phyloP scores from a whole-genome alignment of 2,113 vertebrate species.

The Hepsetus odoe region DNA sequence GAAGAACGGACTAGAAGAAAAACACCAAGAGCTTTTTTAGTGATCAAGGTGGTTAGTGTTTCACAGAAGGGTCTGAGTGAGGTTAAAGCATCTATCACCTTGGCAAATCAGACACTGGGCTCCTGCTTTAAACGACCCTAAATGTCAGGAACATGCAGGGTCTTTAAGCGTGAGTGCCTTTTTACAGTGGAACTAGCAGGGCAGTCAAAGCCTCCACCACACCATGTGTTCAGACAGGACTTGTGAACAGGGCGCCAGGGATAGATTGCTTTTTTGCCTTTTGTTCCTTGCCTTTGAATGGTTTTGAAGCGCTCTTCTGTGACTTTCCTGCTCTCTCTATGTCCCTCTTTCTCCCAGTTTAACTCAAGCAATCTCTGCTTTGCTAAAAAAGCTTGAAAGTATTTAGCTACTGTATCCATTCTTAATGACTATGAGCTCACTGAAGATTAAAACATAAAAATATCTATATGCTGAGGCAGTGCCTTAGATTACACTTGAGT shows the following conservation, averaged over 20 bases:
- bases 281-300: background rate
- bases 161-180: conserved; percentile 28
- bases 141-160: conserved; percentile 28
- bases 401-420: background rate
- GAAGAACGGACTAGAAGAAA: background rate
- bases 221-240: conserved; percentile 36
- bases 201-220: conserved; percentile 19
- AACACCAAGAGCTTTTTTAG: background rate
- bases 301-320: conserved; percentile 8
- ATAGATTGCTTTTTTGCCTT: background rate
- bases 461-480: no score
- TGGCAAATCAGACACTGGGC: conserved; percentile 15
- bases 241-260: conserved; percentile 31
- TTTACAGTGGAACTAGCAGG: conserved; percentile 25
- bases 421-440: conserved; percentile 6
- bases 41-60: conserved; percentile 12
- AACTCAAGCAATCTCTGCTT: background rate
- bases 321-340: conserved; percentile 1
- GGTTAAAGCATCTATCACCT: conserved; percentile 35
- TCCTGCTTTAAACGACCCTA: conserved; percentile 25
- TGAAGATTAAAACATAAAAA: no score
- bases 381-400: background rate
- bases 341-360: background rate
- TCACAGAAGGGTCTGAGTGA: conserved; percentile 9
- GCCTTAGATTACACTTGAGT: no score